phyloP scores from a whole-genome alignment of 2,797 vertebrate genomes.

The Hyperoplus immaculatus region DNA sequence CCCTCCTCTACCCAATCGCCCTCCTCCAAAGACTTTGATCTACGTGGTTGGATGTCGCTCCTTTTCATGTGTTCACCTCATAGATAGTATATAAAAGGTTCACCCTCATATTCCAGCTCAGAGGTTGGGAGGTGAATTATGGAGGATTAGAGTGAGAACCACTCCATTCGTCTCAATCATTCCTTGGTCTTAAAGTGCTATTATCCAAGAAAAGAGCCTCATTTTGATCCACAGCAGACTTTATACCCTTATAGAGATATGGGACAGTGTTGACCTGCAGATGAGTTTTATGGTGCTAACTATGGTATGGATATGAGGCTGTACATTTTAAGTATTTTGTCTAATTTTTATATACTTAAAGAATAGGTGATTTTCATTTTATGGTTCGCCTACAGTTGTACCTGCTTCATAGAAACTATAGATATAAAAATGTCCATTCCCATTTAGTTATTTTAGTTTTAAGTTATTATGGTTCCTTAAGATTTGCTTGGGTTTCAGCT shows the following conservation, averaged over 20 bases:
- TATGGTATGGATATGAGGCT: neutral
- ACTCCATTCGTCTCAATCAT: conserved; percentile 51
- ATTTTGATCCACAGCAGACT: conserved; percentile 21
- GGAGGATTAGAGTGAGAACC: conserved; percentile 56
- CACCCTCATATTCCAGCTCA: conserved; percentile 26
- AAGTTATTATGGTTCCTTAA: neutral
- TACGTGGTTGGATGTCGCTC: neutral
- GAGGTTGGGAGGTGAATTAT: conserved; percentile 49
- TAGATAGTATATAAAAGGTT: neutral
- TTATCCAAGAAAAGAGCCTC: conserved; percentile 10
- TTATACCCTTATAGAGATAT: neutral
- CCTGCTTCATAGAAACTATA: no score
- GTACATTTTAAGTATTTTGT: no score
- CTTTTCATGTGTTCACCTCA: conserved; percentile 1
- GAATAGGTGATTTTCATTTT: neutral
- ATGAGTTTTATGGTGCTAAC: neutral
- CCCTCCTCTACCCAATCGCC: conserved; percentile 21
- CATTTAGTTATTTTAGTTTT: no score
- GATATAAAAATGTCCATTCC: no score
- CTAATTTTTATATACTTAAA: neutral
- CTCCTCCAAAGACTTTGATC: conserved; percentile 30
- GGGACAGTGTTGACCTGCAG: neutral
- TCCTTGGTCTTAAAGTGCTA: neutral
- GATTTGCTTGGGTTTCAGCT: neutral
- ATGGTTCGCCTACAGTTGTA: no score